Percentiles rank a stretch among this genome's conserved stretches.
These are phyloP conservation scores for Centropus unirufus DNA, from an alignment of 2,113 vertebrate species.

Conservation along the genomic window DNA sequence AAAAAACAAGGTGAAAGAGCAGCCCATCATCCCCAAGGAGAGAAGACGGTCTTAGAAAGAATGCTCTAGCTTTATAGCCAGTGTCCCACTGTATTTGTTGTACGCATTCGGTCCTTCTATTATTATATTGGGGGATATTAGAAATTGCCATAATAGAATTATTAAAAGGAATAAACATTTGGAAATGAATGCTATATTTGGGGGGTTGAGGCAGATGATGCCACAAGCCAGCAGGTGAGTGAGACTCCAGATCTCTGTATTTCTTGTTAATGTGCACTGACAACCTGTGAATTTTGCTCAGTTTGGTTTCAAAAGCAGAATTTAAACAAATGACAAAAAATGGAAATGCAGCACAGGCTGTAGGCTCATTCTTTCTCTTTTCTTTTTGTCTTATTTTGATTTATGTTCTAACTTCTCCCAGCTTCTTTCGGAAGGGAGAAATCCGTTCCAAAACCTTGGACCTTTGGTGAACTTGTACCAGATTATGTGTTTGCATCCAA, in stretches of 20 bases:
- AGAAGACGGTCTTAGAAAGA: neutral
- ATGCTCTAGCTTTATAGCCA: neutral
- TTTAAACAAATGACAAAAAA: neutral
- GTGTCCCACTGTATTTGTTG: rapidly evolving
- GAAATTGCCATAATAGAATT: neutral
- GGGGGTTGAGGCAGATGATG: neutral
- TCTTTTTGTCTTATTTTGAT: neutral
- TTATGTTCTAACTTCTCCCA: neutral
- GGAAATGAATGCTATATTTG: neutral
- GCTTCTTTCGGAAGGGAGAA: neutral
- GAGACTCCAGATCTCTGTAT: neutral
- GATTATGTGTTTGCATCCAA: neutral
- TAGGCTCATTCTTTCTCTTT: neutral
- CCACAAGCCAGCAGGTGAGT: neutral
- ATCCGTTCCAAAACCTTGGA: neutral
- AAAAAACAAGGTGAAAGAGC: neutral
- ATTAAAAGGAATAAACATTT: neutral
- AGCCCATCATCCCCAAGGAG: neutral
- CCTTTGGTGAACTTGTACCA: constrained; percentile 7
- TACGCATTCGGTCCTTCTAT: neutral
- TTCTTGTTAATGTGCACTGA: neutral
- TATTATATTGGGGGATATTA: neutral
- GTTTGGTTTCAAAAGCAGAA: neutral
- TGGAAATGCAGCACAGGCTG: neutral
- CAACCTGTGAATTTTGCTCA: neutral